phyloP scores from a whole-genome alignment of 2,888 invertebrate species.

The Volucella zonaria region DNA sequence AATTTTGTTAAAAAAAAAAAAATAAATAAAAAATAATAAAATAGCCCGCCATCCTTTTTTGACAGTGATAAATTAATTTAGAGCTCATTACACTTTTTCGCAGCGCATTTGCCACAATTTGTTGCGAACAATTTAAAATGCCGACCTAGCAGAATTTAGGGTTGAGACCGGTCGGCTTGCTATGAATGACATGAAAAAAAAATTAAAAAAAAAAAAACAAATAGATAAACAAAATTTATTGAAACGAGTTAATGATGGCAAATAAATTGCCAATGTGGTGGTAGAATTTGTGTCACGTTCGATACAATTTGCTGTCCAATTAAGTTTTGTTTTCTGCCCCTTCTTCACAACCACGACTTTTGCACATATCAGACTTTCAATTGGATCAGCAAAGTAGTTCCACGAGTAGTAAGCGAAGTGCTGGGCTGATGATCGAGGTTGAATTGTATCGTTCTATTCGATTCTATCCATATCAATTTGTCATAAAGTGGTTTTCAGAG shows the following conservation, averaged over 20 bases:
- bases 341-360: neutral
- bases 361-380: neutral
- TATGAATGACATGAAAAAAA: neutral
- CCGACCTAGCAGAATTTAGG: constrained; percentile 37
- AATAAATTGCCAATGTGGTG: constrained; percentile 13
- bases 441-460: too few species aligned
- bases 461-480: neutral
- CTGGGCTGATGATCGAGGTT: too few species aligned
- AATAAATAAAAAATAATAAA: neutral
- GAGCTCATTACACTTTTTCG: constrained; percentile 33
- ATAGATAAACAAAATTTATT: neutral
- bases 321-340: neutral
- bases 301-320: constrained; percentile 2
- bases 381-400: constrained; percentile 13
- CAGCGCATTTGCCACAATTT: constrained; percentile 37
- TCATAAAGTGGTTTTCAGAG: constrained; percentile 8
- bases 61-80: constrained; percentile 26
- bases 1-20: constrained; percentile 3
- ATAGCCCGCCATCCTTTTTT: constrained; percentile 25
- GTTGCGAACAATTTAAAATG: constrained; percentile 46
- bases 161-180: neutral
- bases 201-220: too few species aligned
- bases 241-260: constrained; percentile 37
- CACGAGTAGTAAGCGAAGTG: too few species aligned
- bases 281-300: neutral